Percentiles rank a stretch among this genome's conserved stretches.
phyloP scores from a whole-genome alignment of 2,888 invertebrate genomes.

The Luperina testacea region DNA sequence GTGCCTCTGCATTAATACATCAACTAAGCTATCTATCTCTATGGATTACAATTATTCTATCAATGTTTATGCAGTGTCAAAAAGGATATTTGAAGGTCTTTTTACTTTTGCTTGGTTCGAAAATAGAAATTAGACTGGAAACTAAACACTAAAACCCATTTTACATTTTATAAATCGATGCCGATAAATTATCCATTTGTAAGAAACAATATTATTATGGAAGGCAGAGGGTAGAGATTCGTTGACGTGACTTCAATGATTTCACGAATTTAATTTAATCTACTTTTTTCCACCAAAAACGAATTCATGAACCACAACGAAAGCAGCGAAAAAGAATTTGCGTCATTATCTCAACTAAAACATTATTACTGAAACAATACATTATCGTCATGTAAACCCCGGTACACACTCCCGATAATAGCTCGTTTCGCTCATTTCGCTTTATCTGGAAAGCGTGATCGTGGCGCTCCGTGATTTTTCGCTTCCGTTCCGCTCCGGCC shows the following conservation, averaged over 20 bases:
- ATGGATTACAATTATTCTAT: background rate
- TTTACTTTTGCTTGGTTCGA: background rate
- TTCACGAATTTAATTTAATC: background rate
- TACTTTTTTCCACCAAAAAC: background rate
- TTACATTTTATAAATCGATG: slow-evolving; percentile 3
- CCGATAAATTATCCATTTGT: background rate
- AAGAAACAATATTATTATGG: background rate
- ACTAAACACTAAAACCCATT: background rate
- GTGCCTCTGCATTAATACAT: background rate
- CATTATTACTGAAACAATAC: slow-evolving; percentile 23
- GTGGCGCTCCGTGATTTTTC: slow-evolving; percentile 56
- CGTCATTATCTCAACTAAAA: background rate
- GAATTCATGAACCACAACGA: background rate
- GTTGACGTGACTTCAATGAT: background rate
- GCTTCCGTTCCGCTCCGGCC: slow-evolving; percentile 47
- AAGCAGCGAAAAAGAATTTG: background rate
- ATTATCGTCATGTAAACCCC: slow-evolving; percentile 21
- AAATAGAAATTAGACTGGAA: slow-evolving; percentile 7
- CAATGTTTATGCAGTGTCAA: background rate
- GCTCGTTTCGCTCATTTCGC: slow-evolving; percentile 41
- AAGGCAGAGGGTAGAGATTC: background rate
- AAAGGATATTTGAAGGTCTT: background rate
- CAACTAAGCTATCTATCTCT: background rate
- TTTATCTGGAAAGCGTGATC: slow-evolving; percentile 55
- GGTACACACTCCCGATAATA: slow-evolving; percentile 41